Conservation (phyloP, 2,113 vertebrate genomes). For the Tricholaema leucomelas region DNA sequence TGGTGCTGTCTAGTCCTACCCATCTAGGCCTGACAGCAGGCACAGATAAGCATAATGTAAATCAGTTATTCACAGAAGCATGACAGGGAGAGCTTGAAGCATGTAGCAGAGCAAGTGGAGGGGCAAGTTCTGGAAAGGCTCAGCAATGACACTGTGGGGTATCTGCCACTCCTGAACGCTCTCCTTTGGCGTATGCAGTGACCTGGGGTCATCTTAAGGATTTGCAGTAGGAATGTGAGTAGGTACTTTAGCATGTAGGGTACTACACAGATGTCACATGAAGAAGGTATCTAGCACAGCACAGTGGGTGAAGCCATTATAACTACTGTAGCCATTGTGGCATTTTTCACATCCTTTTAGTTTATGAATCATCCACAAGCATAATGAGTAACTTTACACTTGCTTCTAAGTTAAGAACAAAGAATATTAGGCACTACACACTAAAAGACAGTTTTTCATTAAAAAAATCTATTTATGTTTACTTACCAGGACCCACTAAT, state of each 20-base stretch:
- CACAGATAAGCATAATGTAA: background rate
- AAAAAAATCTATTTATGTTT: background rate
- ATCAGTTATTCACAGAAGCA: background rate
- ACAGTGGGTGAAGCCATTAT: background rate
- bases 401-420: background rate
- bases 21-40: background rate
- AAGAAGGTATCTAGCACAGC: background rate
- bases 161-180: background rate
- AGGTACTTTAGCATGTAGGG: background rate
- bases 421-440: background rate
- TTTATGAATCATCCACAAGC: background rate
- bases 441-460: background rate
- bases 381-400: background rate
- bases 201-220: background rate
- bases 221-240: background rate
- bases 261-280: background rate
- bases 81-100: background rate
- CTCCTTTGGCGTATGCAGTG: background rate
- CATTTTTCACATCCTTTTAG: background rate
- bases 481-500: background rate
- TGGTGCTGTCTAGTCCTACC: rapidly evolving
- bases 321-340: background rate
- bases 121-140: background rate
- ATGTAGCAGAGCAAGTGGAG: background rate
- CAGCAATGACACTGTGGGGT: background rate